phyloP scores from a whole-genome alignment of 2,888 invertebrate species.

The Orthosia gothica region DNA sequence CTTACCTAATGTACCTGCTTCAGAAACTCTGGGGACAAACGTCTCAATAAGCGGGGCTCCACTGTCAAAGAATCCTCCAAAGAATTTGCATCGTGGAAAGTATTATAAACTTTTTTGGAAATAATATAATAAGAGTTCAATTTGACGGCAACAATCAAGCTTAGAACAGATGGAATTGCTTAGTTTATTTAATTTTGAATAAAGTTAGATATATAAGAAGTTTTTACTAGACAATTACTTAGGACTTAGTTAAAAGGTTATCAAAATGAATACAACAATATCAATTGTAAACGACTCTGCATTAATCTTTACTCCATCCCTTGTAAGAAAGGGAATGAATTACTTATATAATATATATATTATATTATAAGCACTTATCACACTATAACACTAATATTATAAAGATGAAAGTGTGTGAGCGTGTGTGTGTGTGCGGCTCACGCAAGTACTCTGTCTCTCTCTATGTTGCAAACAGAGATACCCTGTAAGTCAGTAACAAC shows the following conservation, averaged over 20 bases:
- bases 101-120: slow-evolving; percentile 36
- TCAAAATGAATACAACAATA: neutral
- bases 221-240: neutral
- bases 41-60: slow-evolving; percentile 36
- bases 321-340: no score
- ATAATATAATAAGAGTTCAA: slow-evolving; percentile 30
- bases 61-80: slow-evolving; percentile 29
- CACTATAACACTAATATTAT: no score
- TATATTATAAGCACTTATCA: no score
- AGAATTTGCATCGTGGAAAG: slow-evolving; percentile 49
- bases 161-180: slow-evolving; percentile 1
- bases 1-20: slow-evolving; percentile 39
- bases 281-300: no score
- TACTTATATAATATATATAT: no score
- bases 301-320: no score
- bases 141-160: slow-evolving; percentile 11
- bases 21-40: slow-evolving; percentile 10
- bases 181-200: slow-evolving; percentile 35
- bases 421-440: no score
- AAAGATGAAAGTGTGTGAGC: no score
- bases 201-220: neutral
- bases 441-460: no score
- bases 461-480: no score
- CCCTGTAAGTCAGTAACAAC: no score
- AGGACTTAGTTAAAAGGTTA: neutral